phyloP scores from a whole-genome alignment of 92 coral and sea anemone genomes.

The Virgularia gustaviana region DNA sequence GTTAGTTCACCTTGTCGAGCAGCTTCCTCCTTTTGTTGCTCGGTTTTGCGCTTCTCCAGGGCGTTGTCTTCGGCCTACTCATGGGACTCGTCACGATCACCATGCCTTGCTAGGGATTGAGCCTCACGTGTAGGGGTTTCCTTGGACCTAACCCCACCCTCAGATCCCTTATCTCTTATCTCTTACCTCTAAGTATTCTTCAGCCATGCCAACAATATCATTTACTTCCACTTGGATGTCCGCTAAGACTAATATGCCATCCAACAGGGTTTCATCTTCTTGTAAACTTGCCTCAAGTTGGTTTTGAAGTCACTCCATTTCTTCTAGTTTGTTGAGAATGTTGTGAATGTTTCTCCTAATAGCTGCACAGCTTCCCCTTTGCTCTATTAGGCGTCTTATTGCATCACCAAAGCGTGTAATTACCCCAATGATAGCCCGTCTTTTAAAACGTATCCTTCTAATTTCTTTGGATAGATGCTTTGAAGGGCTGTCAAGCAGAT shows the following conservation, averaged over 20 bases:
- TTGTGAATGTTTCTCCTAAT: too few species aligned
- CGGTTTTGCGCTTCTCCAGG: not conserved
- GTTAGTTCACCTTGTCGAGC: not conserved
- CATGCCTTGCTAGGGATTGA: too few species aligned
- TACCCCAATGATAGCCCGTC: not conserved
- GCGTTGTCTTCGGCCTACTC: not conserved
- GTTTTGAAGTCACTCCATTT: too few species aligned
- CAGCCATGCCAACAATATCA: not conserved
- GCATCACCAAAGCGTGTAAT: not conserved
- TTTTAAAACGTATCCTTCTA: not conserved
- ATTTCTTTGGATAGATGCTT: not conserved
- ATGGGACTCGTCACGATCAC: too few species aligned
- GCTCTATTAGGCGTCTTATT: not conserved
- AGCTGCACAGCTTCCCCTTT: too few species aligned
- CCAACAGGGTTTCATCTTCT: not conserved
- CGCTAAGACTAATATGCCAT: not conserved
- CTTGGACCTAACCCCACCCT: too few species aligned
- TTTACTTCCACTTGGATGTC: slow-evolving; percentile 5
- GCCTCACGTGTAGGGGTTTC: not conserved
- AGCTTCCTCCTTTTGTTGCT: not conserved
- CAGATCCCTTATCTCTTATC: too few species aligned
- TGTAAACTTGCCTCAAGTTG: not conserved
- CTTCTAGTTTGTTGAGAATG: too few species aligned
- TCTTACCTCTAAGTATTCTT: slow-evolving; percentile 9
- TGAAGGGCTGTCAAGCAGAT: not conserved